Conservation (phyloP, 2,113 vertebrate species). For the Barbus barbus region DNA sequence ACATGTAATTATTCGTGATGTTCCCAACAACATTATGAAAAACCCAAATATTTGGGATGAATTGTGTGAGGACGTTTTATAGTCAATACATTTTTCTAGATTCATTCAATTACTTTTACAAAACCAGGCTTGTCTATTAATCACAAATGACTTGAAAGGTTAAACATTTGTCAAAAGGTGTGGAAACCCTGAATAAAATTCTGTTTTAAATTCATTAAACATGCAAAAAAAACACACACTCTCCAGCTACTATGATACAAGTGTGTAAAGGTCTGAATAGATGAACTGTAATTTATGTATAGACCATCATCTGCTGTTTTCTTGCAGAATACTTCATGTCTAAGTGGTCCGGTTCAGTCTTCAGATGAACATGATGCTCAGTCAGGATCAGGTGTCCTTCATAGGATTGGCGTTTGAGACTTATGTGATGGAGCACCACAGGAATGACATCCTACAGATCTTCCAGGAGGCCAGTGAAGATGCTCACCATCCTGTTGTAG, state of each 20-base stretch:
- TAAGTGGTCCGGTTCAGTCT: neutral
- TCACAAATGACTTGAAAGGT: no score
- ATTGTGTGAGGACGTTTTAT: neutral
- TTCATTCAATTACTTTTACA: no score
- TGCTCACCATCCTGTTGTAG: conserved; percentile 81
- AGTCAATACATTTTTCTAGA: neutral
- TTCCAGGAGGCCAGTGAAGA: conserved; percentile 72
- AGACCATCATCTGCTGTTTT: neutral
- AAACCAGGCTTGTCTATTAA: neutral
- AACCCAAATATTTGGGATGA: neutral
- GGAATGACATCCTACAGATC: conserved; percentile 78
- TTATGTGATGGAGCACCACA: conserved; percentile 85
- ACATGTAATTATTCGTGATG: neutral
- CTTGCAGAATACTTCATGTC: conserved; percentile 1
- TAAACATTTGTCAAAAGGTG: no score
- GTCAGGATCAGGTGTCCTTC: conserved; percentile 77
- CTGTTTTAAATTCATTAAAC: no score
- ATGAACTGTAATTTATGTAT: neutral
- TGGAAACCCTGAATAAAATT: no score
- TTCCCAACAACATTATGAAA: no score
- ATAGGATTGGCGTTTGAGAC: conserved; percentile 86
- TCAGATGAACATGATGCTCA: conserved; percentile 72
- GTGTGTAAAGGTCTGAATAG: neutral
- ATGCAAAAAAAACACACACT: no score
- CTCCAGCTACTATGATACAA: neutral